Evolutionary conservation across 2,888 invertebrate genomes (phyloP), one percentile per base, ranked within the genome.

Genomic region (Digitonthophagus gazella): DNA sequence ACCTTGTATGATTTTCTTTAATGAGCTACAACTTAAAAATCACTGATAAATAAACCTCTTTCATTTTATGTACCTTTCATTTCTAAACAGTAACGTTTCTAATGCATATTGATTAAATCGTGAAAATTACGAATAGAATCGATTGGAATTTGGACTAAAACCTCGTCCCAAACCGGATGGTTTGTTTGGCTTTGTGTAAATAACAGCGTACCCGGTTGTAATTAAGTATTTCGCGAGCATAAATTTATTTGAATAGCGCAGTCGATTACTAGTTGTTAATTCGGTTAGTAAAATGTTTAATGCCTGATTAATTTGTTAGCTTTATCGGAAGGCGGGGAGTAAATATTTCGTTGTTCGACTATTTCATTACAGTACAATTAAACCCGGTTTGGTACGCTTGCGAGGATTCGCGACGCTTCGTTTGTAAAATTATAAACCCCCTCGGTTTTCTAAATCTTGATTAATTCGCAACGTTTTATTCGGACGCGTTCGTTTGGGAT

Each of bases 221-320:
- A 61, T 61, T 61, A 61, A 61, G 61, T 61, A 61, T 61, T 61
- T 61, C 61, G 18, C 20, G 61, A 19, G 19, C 61, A 68, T 68
- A 65, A 68, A 68, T 68, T 68, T 68, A 68, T 68, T 68, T 68
- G 65, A 65, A 65, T 58, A 58, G 68, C 28, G 18, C 54, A 56
- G 63, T 57, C 69, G 67, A 67, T 67, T 67, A 67, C 57, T 66
- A 68, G 66, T 68, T 70, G 67, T 67, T 67, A 70, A 70, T 70
- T 68, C 70, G 65, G 66, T 70, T 70, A 70, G 66, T 67, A 68
- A 65, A 70, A 67, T 68, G 68, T 66, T 70, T 66, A 70, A 70
- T 68, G 68, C 61, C 65, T 63, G 65, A 64, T 55, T 70, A 70
- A 67, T 68, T 68, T 68, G 66, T 70, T 70, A 64, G 55, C 64